Evolutionary conservation across 2,113 vertebrate genomes (phyloP), one percentile per base, ranked within the genome.

Genomic region (Oophaga pumilio): DNA sequence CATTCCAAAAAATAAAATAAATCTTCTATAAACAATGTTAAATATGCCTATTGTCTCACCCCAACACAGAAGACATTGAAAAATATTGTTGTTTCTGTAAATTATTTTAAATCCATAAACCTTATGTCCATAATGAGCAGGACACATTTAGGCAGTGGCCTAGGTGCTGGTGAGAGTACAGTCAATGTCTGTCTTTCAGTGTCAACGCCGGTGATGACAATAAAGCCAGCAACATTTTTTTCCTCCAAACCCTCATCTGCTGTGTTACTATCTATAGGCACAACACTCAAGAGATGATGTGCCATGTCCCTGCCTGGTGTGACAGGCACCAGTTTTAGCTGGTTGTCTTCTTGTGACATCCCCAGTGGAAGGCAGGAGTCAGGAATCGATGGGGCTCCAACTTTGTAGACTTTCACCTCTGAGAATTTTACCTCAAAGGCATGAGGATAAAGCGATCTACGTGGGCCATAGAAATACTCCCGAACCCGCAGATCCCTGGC

Each of bases 91-190:
- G 8, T 8, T 62, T 10, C 17, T 50, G 4, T 22, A 20, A 6
- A 3, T 91, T 94, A 97, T 78, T 97, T 99, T 26, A 97, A 96
- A 91, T 99, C 98, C 95, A 99, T 99, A 90, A 99, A 99, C 77
- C 98, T 96, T 64, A 99, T 99, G 91, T 99, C 98, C 98, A 99
- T 99, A 91, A 99, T 99, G 68, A 99, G 97, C 49, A 99, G 94
- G 43, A 97, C 97, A 93, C 96, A 96, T 90, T 97, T 96, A 18
- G 98, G 98, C 85, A 99, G 94, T 0, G 98, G 98, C 1, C 98
- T 95, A 0, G 97, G 98, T 0, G 98, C 97, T 0, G 98, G 98
- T 0, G 98, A 98, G 8, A 99, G 93, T 24, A 99, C 97, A 0
- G 98, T 99, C 93, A 99, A 97, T 49, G 97, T 95, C 90, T 99